Evolutionary conservation across 2,797 vertebrate species (phyloP).

Genomic region (Anguilla anguilla): DNA sequence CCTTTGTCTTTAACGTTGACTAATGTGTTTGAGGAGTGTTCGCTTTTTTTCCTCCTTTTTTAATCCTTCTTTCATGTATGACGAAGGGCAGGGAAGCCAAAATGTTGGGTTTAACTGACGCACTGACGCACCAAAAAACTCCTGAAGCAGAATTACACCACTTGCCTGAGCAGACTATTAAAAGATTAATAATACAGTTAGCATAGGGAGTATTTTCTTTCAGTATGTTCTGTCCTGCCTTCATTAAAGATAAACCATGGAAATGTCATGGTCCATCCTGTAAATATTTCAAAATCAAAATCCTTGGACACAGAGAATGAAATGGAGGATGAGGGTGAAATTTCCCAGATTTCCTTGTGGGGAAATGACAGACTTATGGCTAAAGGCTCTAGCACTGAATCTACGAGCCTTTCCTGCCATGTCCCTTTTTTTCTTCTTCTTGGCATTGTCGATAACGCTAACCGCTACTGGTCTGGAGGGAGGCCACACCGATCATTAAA

Average conservation of each 20-base stretch:
- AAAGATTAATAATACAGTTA: background rate
- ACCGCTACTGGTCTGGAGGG: constrained; percentile 4
- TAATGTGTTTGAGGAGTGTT: background rate
- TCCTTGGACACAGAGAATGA: background rate
- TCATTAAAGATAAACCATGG: background rate
- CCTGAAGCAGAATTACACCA: background rate
- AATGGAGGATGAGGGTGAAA: background rate
- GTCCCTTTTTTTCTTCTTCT: constrained; percentile 5
- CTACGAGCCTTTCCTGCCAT: background rate
- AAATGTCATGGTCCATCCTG: background rate
- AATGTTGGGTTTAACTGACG: no score
- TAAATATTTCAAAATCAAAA: background rate
- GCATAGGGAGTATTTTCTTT: background rate
- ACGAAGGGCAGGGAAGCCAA: background rate
- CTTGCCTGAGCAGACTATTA: background rate
- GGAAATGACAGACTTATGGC: background rate
- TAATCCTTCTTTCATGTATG: background rate
- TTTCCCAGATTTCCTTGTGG: constrained; percentile 30
- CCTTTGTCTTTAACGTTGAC: background rate
- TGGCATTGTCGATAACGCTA: constrained; percentile 16
- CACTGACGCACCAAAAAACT: background rate
- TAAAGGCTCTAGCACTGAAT: background rate
- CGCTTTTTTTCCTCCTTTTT: background rate
- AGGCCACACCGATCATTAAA: constrained; percentile 60
- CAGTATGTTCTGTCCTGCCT: background rate